phyloP scores from a whole-genome alignment of 2,888 invertebrate genomes.

The Smittia aterrima region DNA sequence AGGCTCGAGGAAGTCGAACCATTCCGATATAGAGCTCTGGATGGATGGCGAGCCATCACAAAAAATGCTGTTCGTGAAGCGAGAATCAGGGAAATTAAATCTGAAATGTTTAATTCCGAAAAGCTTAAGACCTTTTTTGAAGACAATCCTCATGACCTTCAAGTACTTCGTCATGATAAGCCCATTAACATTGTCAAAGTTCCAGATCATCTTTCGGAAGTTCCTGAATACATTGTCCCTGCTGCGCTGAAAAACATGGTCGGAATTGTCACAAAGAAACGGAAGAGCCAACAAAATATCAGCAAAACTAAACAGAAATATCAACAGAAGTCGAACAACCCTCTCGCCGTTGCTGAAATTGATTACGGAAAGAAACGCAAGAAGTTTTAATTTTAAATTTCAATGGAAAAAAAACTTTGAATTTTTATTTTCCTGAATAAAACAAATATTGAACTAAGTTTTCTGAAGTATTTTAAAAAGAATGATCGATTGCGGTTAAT shows the following conservation, averaged over 20 bases:
- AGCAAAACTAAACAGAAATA: conserved; percentile 48
- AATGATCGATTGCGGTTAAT: too few species aligned
- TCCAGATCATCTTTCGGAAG: conserved; percentile 81
- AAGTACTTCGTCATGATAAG: conserved; percentile 80
- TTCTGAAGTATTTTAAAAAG: too few species aligned
- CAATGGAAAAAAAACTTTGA: too few species aligned
- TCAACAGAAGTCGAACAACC: conserved; percentile 50
- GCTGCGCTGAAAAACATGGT: conserved; percentile 68
- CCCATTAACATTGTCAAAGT: conserved; percentile 79
- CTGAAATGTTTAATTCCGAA: conserved; percentile 87
- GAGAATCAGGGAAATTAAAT: conserved; percentile 90
- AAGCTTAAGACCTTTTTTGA: conserved; percentile 89
- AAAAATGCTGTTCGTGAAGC: conserved; percentile 92
- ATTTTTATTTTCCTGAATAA: too few species aligned
- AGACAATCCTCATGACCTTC: conserved; percentile 84
- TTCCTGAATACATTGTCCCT: conserved; percentile 90
- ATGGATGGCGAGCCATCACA: conserved; percentile 94
- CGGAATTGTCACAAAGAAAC: conserved; percentile 51
- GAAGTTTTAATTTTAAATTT: conserved; percentile 31
- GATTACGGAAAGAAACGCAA: conserved; percentile 47
- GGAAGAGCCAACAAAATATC: not conserved
- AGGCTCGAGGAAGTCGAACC: conserved; percentile 94
- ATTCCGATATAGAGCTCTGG: conserved; percentile 90
- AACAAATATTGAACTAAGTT: too few species aligned
- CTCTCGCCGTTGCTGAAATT: conserved; percentile 50